phyloP scores from a whole-genome alignment of 2,797 vertebrate species.

The Myioborus melanocephalus region DNA sequence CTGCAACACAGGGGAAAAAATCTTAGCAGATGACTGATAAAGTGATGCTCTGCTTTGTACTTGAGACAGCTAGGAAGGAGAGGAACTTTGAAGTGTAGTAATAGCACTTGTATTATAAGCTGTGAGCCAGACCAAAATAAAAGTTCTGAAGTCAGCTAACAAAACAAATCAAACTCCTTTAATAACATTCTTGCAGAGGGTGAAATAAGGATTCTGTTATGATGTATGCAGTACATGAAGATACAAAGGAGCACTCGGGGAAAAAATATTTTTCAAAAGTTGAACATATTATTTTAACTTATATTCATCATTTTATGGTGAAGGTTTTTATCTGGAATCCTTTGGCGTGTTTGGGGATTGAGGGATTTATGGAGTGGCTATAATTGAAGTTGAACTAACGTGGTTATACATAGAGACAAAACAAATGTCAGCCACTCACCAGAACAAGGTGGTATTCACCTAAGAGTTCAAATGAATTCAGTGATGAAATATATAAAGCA shows the following conservation, averaged over 20 bases:
- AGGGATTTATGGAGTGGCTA: neutral
- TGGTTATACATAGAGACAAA: neutral
- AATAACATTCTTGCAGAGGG: neutral
- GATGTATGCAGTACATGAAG: neutral
- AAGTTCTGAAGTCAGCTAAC: neutral
- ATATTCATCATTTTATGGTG: neutral
- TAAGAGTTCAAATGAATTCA: neutral
- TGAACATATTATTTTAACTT: neutral
- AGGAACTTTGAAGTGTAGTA: neutral
- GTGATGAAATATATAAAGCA: neutral
- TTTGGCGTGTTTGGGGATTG: neutral
- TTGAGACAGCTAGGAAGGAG: neutral
- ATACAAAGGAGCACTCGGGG: neutral
- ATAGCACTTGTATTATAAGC: neutral
- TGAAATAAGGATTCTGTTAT: neutral
- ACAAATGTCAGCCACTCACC: neutral
- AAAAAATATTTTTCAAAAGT: neutral
- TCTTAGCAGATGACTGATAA: neutral
- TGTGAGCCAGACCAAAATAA: neutral
- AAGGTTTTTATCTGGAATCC: neutral
- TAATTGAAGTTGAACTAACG: neutral
- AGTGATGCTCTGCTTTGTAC: neutral
- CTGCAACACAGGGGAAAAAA: neutral
- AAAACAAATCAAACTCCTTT: neutral
- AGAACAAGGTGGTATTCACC: neutral